Base-by-base conservation (phyloP, 2,797 vertebrate genomes). In the Echeneis naucrates region DNA sequence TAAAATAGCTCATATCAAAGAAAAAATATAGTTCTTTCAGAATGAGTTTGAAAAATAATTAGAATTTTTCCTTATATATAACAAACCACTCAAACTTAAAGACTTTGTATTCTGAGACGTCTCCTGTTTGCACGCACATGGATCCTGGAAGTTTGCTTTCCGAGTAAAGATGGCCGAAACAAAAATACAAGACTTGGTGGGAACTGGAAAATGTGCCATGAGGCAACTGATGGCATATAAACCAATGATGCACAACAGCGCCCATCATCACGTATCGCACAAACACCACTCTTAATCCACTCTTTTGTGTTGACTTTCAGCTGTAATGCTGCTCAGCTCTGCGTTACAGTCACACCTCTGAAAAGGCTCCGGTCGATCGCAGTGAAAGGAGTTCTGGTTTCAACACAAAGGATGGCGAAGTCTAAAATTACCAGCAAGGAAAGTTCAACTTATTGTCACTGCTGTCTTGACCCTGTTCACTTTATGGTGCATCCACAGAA, bases 401-500 rank as follows among this genome's bases (percentile, higher is more conserved):
- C 78, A 76, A 9, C 30, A 4, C 6, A 55, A 42, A 48, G 56
- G 38, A 74, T 8, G 11, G 9, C 5, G 9, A 69, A 10, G 35
- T 76, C 78, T 65, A 33, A 50, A 9, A 32, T 84, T 73, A 73
- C 80, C 61, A 16, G 5, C 2, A 17, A 82, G 61, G 45, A 75
- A 70, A 77, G 68, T 52, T 23, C 59, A n/a, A 44, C 60, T 54
- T 35, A 66, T 85, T 77, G 84, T 81, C 37, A 3, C 1, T 35
- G 44, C 54, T 37, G 54, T 69, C 72, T 72, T 86, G 77, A 82
- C 82, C 82, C 74, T 9, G 5, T 87, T 86, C 30, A 38, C 0
- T 50, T 57, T 37, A 55, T 38, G 40, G 45, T 56, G 33, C 9
- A 26, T 62, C 37, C n/a, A 33, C 8, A 42, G 24, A 55, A 53